A percentile compares a stretch with the other conserved stretches of the same genome.
phyloP scores from a whole-genome alignment of 2,797 vertebrate species.

The Rhinatrema bivittatum region DNA sequence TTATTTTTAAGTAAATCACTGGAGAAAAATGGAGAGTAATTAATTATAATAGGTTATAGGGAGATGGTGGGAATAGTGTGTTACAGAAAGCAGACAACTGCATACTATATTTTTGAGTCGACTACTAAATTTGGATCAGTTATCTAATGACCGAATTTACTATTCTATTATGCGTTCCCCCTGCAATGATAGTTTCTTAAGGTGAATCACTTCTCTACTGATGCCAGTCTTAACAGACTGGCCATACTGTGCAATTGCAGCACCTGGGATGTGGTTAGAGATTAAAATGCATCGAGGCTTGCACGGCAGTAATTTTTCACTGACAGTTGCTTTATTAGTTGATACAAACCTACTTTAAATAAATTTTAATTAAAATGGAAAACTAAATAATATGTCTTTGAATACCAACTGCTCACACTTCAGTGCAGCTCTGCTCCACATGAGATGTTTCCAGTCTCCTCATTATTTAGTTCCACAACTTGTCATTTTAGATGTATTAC shows the following conservation, averaged over 20 bases:
- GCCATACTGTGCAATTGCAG: slow-evolving; percentile 5
- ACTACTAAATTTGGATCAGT: too few species aligned
- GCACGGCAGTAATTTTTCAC: slow-evolving; percentile 34
- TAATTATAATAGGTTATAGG: too few species aligned
- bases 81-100: too few species aligned
- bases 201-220: slow-evolving; percentile 26
- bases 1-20: too few species aligned
- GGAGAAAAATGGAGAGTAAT: too few species aligned
- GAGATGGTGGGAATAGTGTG: too few species aligned
- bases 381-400: slow-evolving; percentile 19
- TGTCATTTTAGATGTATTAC: slow-evolving; percentile 8
- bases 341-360: slow-evolving; percentile 27
- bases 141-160: too few species aligned
- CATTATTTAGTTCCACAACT: slow-evolving; percentile 1
- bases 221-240: slow-evolving; percentile 22
- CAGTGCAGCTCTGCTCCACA: neutral
- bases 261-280: slow-evolving; percentile 14
- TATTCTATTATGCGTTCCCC: too few species aligned
- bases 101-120: too few species aligned
- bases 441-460: slow-evolving; percentile 13
- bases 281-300: slow-evolving; percentile 9
- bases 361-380: slow-evolving; percentile 38
- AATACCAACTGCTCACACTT: neutral
- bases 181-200: slow-evolving; percentile 11
- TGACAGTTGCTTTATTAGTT: slow-evolving; percentile 35